Conservation (phyloP, 2,888 invertebrate genomes). For the Eudemis profundana region DNA sequence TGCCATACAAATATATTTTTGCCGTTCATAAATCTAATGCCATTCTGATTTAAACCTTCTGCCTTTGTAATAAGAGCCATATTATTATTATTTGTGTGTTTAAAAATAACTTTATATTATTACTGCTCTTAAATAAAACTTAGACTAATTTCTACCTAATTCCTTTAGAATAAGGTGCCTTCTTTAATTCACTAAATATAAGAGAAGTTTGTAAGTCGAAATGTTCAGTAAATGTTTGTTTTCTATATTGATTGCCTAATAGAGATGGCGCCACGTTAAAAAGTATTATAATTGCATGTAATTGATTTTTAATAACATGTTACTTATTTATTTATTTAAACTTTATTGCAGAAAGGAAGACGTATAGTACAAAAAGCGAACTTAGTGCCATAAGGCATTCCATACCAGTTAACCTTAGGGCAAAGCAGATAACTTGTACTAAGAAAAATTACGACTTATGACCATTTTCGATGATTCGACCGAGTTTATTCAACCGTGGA, state of each 20-base stretch:
- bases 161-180: not conserved
- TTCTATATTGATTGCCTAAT: constrained; percentile 52
- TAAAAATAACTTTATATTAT: not conserved
- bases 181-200: not conserved
- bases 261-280: constrained; percentile 51
- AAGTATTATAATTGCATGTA: not conserved
- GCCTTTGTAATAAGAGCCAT: not conserved
- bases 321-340: not conserved
- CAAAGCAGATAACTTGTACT: no score
- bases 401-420: no score
- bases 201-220: not conserved
- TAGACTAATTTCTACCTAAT: constrained; percentile 4
- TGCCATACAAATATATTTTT: constrained; percentile 5
- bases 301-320: not conserved
- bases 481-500: no score
- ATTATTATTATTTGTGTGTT: not conserved
- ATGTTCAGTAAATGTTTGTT: constrained; percentile 52
- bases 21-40: not conserved
- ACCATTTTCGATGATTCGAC: no score
- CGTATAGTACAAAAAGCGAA: no score
- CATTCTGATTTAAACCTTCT: not conserved
- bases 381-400: no score
- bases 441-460: no score
- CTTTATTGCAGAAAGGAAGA: no score
- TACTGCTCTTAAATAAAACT: not conserved